These are phyloP conservation scores for Anas platyrhynchos DNA, from an alignment of 2,113 vertebrate genomes.

Conservation along the genomic window DNA sequence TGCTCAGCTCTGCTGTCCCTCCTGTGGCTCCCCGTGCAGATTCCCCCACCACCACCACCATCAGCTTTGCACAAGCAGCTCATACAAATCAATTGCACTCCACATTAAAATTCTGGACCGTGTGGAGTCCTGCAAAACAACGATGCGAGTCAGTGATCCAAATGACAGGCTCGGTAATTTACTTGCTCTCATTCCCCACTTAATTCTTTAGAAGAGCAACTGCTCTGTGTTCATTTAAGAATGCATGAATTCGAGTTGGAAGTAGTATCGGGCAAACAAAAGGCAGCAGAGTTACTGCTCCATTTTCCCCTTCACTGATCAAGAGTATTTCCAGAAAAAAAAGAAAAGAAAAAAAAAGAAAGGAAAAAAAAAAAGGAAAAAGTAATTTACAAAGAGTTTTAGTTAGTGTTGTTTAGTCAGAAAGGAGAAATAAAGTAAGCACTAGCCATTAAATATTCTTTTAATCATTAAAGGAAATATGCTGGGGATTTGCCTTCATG, in stretches of 20 bases:
- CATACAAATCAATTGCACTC: conserved; percentile 60
- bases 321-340: neutral
- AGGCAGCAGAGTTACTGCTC: conserved; percentile 58
- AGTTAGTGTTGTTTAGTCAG: conserved; percentile 40
- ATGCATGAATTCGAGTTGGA: conserved; percentile 54
- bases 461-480: conserved; percentile 37
- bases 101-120: conserved; percentile 62
- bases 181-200: conserved; percentile 68
- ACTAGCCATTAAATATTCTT: conserved; percentile 41
- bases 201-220: conserved; percentile 71
- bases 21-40: neutral
- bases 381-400: conserved; percentile 46
- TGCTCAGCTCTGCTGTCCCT: neutral
- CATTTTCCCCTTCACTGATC: conserved; percentile 63
- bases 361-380: neutral
- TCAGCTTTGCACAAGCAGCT: conserved; percentile 59
- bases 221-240: conserved; percentile 58
- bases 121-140: conserved; percentile 60
- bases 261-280: conserved; percentile 58
- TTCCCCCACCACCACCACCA: neutral
- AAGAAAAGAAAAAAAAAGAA: neutral
- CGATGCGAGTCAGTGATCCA: conserved; percentile 69
- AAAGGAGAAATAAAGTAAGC: conserved; percentile 29
- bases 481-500: neutral
- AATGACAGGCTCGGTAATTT: conserved; percentile 67